Evolutionary conservation across 2,113 vertebrate genomes (phyloP).

Genomic region (Benitochromis conjunctus): DNA sequence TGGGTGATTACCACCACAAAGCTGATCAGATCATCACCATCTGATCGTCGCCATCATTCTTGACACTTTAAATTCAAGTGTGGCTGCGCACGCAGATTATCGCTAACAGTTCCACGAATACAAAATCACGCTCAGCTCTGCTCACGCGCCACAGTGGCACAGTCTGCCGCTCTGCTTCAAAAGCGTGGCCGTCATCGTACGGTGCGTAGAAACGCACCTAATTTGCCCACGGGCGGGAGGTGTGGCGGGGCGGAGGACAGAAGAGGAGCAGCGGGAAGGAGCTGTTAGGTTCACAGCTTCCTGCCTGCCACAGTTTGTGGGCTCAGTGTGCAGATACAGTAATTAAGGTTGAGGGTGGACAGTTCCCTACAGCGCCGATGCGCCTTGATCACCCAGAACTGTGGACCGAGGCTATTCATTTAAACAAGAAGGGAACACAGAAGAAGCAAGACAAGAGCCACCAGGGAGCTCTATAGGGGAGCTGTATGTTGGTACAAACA

Average conservation of each 20-base stretch:
- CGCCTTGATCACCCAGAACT: slow-evolving; percentile 30
- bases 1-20: neutral
- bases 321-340: slow-evolving; percentile 41
- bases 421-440: slow-evolving; percentile 39
- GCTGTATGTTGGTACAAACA: slow-evolving; percentile 11
- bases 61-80: neutral
- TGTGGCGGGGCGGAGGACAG: neutral
- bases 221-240: neutral
- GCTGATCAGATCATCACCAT: neutral
- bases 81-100: neutral
- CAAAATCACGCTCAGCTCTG: neutral
- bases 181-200: neutral
- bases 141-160: neutral
- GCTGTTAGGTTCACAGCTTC: slow-evolving; percentile 27
- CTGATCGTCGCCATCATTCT: neutral
- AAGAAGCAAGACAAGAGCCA: slow-evolving; percentile 13
- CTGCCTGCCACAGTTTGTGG: slow-evolving; percentile 43
- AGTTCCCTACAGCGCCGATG: slow-evolving; percentile 36
- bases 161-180: neutral
- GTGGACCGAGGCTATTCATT: slow-evolving; percentile 39
- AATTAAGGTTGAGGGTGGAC: slow-evolving; percentile 61
- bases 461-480: slow-evolving; percentile 36
- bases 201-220: neutral
- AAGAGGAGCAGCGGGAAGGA: neutral
- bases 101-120: neutral